phyloP scores from a whole-genome alignment of 2,797 vertebrate genomes.

The Premnoplex brunnescens region DNA sequence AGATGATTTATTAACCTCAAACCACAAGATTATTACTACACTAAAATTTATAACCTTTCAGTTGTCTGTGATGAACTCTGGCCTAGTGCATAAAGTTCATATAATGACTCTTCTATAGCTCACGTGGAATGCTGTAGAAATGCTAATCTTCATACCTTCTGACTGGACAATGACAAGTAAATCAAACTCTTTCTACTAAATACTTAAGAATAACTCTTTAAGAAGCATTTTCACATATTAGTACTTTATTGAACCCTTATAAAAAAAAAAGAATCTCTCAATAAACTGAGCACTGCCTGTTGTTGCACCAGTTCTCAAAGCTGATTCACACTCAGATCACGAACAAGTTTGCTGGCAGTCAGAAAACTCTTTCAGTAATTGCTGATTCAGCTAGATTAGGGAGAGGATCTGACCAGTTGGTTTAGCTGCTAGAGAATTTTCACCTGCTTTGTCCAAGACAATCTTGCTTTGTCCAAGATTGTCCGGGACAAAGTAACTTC shows the following conservation, averaged over 20 bases:
- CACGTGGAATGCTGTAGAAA: not conserved
- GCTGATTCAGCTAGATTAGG: not conserved
- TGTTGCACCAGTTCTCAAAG: not conserved
- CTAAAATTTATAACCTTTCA: not conserved
- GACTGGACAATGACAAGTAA: not conserved
- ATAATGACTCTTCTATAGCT: not conserved
- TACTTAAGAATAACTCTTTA: not conserved
- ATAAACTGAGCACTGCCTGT: not conserved
- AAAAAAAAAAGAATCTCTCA: not conserved
- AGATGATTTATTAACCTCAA: not conserved
- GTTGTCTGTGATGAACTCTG: not conserved
- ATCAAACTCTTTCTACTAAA: not conserved
- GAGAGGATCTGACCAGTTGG: not conserved
- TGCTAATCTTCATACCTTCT: not conserved
- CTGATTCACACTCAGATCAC: not conserved
- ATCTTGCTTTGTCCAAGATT: not conserved
- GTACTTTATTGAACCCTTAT: not conserved
- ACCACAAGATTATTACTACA: not conserved
- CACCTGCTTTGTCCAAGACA: not conserved
- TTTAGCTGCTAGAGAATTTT: not conserved
- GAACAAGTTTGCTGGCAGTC: not conserved
- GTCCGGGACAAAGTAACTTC: not conserved
- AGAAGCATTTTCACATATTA: not conserved
- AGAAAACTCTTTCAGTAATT: not conserved
- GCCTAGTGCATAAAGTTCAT: not conserved